Conservation (phyloP, 2,113 vertebrate genomes). For the Rhinopomastus cyanomelas region DNA sequence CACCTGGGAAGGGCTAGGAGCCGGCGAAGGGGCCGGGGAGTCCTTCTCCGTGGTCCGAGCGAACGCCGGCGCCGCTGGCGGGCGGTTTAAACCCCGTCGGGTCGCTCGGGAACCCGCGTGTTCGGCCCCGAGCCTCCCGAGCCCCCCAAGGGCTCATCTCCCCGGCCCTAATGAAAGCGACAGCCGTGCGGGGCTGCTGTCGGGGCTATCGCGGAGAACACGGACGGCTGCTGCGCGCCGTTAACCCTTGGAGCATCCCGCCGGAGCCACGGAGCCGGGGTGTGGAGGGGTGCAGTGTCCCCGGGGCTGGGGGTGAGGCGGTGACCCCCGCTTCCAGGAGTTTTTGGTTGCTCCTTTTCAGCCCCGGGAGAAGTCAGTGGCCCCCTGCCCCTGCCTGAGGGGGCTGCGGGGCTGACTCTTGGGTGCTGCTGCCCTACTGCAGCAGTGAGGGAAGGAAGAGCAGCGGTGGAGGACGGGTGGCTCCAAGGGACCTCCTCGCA, state of each 20-base stretch:
- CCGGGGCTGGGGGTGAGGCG: fast-evolving
- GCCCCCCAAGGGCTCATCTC: conserved; percentile 52
- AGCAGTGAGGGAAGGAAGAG: fast-evolving
- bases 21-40: neutral
- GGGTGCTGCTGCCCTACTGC: neutral
- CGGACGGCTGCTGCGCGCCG: neutral
- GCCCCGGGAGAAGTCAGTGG: fast-evolving
- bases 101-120: neutral
- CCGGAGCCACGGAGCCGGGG: fast-evolving
- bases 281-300: fast-evolving
- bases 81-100: neutral
- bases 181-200: conserved; percentile 56
- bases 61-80: conserved; percentile 19
- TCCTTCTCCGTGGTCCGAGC: neutral
- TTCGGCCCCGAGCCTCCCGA: conserved; percentile 29
- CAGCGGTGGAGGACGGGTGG: neutral
- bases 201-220: conserved; percentile 42
- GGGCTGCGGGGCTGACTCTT: neutral
- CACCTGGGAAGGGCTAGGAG: neutral
- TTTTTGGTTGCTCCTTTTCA: neutral
- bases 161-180: conserved; percentile 59
- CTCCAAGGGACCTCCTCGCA: neutral
- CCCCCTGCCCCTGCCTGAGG: neutral
- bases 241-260: conserved; percentile 34
- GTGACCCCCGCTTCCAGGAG: fast-evolving